These are phyloP conservation scores for Leptodirus hochenwartii DNA, from an alignment of 2,888 invertebrate genomes.

Conservation along the genomic window DNA sequence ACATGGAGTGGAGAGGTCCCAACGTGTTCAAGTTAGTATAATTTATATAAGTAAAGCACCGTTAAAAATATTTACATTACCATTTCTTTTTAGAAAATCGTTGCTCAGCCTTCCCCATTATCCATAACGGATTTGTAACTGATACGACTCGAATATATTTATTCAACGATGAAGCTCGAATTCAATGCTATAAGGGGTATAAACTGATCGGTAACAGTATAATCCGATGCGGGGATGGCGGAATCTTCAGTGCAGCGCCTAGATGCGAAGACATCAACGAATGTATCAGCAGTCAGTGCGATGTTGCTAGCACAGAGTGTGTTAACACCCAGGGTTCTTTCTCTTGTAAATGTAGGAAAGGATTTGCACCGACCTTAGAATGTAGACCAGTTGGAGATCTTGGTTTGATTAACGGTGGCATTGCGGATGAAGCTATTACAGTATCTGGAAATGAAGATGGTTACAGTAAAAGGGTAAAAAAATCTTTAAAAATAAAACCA, in stretches of 20 bases:
- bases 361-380: conserved; percentile 70
- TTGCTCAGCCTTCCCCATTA: conserved; percentile 58
- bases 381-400: conserved; percentile 82
- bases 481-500: neutral
- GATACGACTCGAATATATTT: conserved; percentile 59
- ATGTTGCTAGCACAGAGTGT: conserved; percentile 78
- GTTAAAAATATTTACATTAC: neutral
- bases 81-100: conserved; percentile 32
- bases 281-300: conserved; percentile 77
- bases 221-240: conserved; percentile 68
- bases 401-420: conserved; percentile 72
- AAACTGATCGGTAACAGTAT: conserved; percentile 70
- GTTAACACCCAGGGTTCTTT: conserved; percentile 77
- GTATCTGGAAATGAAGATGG: conserved; percentile 70
- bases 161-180: conserved; percentile 78
- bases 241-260: conserved; percentile 67
- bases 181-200: conserved; percentile 81
- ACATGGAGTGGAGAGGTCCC: conserved; percentile 90
- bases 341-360: conserved; percentile 70
- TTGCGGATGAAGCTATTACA: conserved; percentile 76
- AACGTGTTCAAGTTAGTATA: conserved; percentile 50
- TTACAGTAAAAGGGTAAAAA: conserved; percentile 58
- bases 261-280: conserved; percentile 86
- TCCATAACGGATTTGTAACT: conserved; percentile 74
- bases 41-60: conserved; percentile 3